These are phyloP conservation scores for Brachyrhaphis roseni DNA, from an alignment of 2,797 vertebrate genomes.

Conservation along the genomic window DNA sequence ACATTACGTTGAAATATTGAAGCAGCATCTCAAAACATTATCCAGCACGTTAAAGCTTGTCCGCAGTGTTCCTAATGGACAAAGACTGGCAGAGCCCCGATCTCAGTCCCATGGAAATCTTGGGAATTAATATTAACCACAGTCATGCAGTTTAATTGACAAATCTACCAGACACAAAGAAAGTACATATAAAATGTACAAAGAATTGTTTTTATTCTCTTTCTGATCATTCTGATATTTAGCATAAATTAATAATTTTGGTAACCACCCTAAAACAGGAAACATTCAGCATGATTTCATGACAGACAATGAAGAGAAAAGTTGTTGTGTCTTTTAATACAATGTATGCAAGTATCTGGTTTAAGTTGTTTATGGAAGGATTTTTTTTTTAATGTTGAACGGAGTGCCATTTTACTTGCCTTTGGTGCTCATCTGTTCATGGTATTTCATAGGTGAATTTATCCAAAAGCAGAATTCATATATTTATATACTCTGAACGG, in stretches of 20 bases:
- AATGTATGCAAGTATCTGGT: background rate
- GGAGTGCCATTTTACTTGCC: constrained; percentile 69
- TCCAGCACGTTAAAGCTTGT: background rate
- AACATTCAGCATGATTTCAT: background rate
- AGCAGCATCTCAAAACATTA: background rate
- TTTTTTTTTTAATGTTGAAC: constrained; percentile 19
- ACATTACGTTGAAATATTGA: background rate
- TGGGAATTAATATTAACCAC: background rate
- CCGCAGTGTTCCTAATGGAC: background rate
- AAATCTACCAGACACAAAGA: background rate
- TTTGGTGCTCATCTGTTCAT: constrained; percentile 61
- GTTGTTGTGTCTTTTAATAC: background rate
- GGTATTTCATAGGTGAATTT: constrained; percentile 47
- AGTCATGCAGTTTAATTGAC: background rate
- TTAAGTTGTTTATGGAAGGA: constrained; percentile 62
- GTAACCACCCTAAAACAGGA: background rate
- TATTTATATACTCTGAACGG: constrained; percentile 36
- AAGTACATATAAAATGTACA: background rate
- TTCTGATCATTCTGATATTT: background rate
- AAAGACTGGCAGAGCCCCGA: background rate
- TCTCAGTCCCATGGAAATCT: background rate
- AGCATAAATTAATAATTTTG: background rate
- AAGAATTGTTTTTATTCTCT: background rate
- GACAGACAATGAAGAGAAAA: background rate
- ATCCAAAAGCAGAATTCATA: constrained; percentile 53